A percentile compares a stretch with the other conserved stretches of the same genome.
Conservation (phyloP, 2,113 vertebrate species). For the Typhlomys cinereus region DNA sequence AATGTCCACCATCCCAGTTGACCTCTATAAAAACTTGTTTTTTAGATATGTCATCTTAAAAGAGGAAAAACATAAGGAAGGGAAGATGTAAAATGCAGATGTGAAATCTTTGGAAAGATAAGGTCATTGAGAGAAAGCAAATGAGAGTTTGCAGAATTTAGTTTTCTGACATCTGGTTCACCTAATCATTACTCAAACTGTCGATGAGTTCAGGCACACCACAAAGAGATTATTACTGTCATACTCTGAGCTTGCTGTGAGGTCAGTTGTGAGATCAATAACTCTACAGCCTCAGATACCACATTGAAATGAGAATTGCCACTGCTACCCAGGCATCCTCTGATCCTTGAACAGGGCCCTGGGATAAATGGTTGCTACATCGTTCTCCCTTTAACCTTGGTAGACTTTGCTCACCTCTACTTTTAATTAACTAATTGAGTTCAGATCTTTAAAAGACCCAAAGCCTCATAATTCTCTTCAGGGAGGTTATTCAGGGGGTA, state of each 20-base stretch:
- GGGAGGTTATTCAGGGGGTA: slow-evolving; percentile 19
- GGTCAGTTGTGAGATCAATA: slow-evolving; percentile 84
- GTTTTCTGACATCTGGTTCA: slow-evolving; percentile 69
- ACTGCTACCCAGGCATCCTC: slow-evolving; percentile 80
- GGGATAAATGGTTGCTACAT: slow-evolving; percentile 78
- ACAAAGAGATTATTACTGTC: slow-evolving; percentile 78
- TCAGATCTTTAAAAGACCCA: slow-evolving; percentile 53
- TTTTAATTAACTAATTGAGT: slow-evolving; percentile 80
- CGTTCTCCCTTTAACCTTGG: slow-evolving; percentile 78
- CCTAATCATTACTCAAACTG: slow-evolving; percentile 76
- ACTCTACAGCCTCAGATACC: slow-evolving; percentile 72
- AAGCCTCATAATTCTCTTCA: slow-evolving; percentile 19
- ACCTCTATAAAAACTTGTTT: not conserved
- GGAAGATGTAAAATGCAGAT: not conserved
- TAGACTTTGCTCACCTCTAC: slow-evolving; percentile 74
- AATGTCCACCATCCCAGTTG: not conserved
- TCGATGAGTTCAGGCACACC: slow-evolving; percentile 37
- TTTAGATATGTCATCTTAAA: slow-evolving; percentile 8
- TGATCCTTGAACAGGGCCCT: slow-evolving; percentile 76
- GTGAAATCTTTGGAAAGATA: not conserved
- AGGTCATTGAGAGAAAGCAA: slow-evolving; percentile 36
- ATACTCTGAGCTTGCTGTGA: slow-evolving; percentile 62
- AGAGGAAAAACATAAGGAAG: slow-evolving; percentile 30
- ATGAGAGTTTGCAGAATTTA: slow-evolving; percentile 77
- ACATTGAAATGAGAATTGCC: slow-evolving; percentile 84